Evolutionary conservation across 1,140 invertebrate species (phyloP).

Genomic region (Oedothorax gibbosus): DNA sequence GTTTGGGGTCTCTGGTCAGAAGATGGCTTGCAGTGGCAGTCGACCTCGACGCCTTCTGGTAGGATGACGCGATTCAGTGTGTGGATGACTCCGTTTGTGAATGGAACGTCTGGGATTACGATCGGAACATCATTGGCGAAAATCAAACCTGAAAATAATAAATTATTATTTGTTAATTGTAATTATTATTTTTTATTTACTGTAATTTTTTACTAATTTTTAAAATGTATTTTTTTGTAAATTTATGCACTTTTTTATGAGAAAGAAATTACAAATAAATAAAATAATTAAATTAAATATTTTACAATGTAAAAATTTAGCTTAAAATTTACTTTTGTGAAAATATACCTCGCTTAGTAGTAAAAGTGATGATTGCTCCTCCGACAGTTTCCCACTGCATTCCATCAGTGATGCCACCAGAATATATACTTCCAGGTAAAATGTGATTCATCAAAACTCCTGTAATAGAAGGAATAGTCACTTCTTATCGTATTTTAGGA

Average conservation of each 20-base stretch:
- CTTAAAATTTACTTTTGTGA: background rate
- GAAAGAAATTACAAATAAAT: background rate
- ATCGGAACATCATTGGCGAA: slow-evolving; percentile 66
- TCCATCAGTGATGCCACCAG: slow-evolving; percentile 48
- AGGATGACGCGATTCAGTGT: slow-evolving; percentile 72
- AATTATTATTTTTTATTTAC: background rate
- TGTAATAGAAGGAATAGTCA: slow-evolving; percentile 68
- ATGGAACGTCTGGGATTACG: slow-evolving; percentile 53
- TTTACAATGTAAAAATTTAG: background rate
- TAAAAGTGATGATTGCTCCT: slow-evolving; percentile 58
- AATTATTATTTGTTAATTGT: background rate
- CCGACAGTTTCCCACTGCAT: slow-evolving; percentile 56
- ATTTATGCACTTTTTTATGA: background rate
- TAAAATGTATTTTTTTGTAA: background rate
- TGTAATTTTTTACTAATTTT: background rate
- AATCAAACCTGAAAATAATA: slow-evolving; percentile 51
- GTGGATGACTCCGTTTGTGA: slow-evolving; percentile 72
- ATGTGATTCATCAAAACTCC: slow-evolving; percentile 73
- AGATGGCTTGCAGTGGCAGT: slow-evolving; percentile 59
- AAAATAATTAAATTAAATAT: background rate
- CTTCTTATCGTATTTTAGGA: background rate
- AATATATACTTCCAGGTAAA: slow-evolving; percentile 53
- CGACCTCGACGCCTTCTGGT: slow-evolving; percentile 64
- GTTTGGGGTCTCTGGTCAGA: background rate
- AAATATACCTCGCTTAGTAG: slow-evolving; percentile 53